Conservation (phyloP, 2,113 vertebrate genomes). For the Typhlomys cinereus region DNA sequence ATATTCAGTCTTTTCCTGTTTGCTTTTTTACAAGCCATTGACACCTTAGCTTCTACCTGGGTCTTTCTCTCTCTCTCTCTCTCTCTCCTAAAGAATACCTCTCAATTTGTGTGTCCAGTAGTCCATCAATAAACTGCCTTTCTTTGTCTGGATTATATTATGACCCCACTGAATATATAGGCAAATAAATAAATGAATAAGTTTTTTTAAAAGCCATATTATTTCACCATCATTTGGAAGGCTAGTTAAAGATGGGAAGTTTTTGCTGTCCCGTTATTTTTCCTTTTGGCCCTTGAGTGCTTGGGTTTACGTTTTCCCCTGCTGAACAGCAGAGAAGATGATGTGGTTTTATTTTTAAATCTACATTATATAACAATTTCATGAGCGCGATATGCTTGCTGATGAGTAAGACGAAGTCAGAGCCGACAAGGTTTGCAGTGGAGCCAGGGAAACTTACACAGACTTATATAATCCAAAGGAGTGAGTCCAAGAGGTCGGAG, state of each 20-base stretch:
- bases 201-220: not conserved
- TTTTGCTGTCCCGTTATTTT: not conserved
- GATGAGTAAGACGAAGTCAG: not conserved
- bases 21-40: not conserved
- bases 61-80: not conserved
- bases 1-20: not conserved
- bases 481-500: not conserved
- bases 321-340: not conserved
- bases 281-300: not conserved
- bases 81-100: not conserved
- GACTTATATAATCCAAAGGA: not conserved
- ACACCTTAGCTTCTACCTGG: not conserved
- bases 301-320: not conserved
- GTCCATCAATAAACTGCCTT: not conserved
- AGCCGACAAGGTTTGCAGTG: not conserved
- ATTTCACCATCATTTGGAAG: conserved; percentile 26
- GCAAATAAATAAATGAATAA: not conserved
- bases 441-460: not conserved
- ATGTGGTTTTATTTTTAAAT: conserved; percentile 35
- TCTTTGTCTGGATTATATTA: not conserved
- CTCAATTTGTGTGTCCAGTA: not conserved
- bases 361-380: conserved; percentile 10
- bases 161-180: no score
- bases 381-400: not conserved
- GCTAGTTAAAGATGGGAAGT: not conserved